A percentile compares a stretch with the other conserved stretches of the same genome.
These are phyloP conservation scores for Lamellibrachia satsuma DNA, from an alignment of 2,888 invertebrate species.

Conservation along the genomic window DNA sequence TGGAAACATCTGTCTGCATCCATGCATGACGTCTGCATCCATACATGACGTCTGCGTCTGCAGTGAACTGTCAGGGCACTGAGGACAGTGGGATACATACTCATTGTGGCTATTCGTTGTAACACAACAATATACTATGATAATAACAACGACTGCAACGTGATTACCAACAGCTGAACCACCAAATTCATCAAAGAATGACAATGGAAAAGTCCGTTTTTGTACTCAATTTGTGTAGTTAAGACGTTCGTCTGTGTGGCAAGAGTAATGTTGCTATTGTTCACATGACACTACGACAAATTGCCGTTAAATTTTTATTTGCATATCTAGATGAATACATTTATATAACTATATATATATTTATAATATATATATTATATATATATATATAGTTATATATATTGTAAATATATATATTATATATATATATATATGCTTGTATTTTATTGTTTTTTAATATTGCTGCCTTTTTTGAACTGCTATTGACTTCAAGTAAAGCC, in stretches of 20 bases:
- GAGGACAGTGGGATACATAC: background rate
- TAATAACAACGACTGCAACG: background rate
- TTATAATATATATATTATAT: background rate
- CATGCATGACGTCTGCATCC: background rate
- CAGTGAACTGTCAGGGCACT: background rate
- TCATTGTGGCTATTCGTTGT: background rate
- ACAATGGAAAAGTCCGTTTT: background rate
- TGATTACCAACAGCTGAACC: background rate
- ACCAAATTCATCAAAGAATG: background rate
- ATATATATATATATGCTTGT: background rate
- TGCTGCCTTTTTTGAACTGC: slow-evolving; percentile 1
- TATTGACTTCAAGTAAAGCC: background rate
- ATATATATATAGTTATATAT: no score
- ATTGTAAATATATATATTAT: background rate
- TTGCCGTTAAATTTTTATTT: background rate
- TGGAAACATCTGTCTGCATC: background rate
- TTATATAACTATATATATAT: background rate
- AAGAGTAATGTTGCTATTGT: background rate
- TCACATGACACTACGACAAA: background rate
- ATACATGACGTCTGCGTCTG: no score
- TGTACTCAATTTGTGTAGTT: background rate
- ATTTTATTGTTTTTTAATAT: background rate
- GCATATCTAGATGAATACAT: background rate
- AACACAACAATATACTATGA: background rate
- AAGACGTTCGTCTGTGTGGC: background rate